These are phyloP conservation scores for Cyanocitta stelleri DNA, from an alignment of 2,113 vertebrate genomes.

Conservation along the genomic window DNA sequence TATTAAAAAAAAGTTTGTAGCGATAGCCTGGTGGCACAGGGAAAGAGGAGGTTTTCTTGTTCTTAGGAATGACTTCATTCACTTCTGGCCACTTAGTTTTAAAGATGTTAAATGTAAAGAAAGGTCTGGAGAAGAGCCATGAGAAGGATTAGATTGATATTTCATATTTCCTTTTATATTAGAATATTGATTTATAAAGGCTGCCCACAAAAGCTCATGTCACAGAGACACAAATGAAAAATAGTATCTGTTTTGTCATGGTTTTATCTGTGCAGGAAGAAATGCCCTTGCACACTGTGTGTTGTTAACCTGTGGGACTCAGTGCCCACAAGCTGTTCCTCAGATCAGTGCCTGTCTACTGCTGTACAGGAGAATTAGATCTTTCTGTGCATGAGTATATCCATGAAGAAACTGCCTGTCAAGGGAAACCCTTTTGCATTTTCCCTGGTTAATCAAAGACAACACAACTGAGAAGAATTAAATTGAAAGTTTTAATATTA, in stretches of 20 bases:
- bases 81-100: not conserved
- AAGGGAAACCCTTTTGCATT: not conserved
- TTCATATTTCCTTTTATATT: not conserved
- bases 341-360: not conserved
- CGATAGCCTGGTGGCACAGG: not conserved
- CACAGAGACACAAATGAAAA: not conserved
- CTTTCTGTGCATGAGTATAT: not conserved
- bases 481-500: conserved; percentile 45
- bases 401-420: not conserved
- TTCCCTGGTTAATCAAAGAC: conserved; percentile 58
- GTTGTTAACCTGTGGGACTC: conserved; percentile 36
- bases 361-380: not conserved
- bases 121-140: not conserved
- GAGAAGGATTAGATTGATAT: not conserved
- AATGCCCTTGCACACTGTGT: not conserved
- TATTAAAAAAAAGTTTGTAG: conserved; percentile 18
- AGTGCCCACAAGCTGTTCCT: not conserved
- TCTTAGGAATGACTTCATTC: not conserved
- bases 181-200: not conserved
- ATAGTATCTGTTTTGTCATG: not conserved
- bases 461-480: conserved; percentile 47
- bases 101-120: not conserved
- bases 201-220: not conserved
- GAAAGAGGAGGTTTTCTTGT: conserved; percentile 8
- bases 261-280: not conserved